Percentiles rank a stretch among this genome's conserved stretches.
These are phyloP conservation scores for Datnioides undecimradiatus DNA, from an alignment of 2,113 vertebrate genomes.

Conservation along the genomic window DNA sequence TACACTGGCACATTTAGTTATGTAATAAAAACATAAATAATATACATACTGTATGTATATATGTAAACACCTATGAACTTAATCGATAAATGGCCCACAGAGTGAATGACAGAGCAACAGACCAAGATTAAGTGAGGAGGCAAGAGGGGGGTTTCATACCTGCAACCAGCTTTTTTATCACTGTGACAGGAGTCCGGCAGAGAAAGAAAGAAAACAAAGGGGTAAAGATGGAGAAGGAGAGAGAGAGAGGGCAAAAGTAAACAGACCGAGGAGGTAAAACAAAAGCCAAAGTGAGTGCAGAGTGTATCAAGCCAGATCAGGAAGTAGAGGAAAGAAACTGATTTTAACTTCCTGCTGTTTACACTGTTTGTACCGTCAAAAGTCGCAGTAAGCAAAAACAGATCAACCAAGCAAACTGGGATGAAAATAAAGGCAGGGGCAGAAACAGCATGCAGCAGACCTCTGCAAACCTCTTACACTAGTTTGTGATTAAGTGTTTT, in stretches of 20 bases:
- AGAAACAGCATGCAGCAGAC: slow-evolving; percentile 11
- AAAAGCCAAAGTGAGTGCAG: slow-evolving; percentile 47
- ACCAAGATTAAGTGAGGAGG: slow-evolving; percentile 28
- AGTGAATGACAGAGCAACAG: slow-evolving; percentile 29
- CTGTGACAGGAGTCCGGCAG: slow-evolving; percentile 75
- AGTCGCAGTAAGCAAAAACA: slow-evolving; percentile 7
- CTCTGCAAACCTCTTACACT: not conserved
- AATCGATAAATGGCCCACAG: not conserved
- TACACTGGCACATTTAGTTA: not conserved
- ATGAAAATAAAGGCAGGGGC: not conserved
- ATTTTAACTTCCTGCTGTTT: slow-evolving; percentile 1
- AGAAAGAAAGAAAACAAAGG: slow-evolving; percentile 58
- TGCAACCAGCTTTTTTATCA: slow-evolving; percentile 85
- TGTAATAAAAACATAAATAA: not conserved
- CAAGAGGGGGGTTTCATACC: slow-evolving; percentile 73
- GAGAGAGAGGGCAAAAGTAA: slow-evolving; percentile 64
- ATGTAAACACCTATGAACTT: not conserved
- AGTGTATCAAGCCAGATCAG: slow-evolving; percentile 39
- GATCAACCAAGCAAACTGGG: slow-evolving; percentile 31
- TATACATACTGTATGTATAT: not conserved
- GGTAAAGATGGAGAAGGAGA: slow-evolving; percentile 52
- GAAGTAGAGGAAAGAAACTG: slow-evolving; percentile 21
- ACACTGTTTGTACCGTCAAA: not conserved
- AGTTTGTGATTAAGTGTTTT: not conserved
- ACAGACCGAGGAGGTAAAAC: slow-evolving; percentile 62